phyloP scores from a whole-genome alignment of 2,888 invertebrate species.

The Pyrgus malvae region DNA sequence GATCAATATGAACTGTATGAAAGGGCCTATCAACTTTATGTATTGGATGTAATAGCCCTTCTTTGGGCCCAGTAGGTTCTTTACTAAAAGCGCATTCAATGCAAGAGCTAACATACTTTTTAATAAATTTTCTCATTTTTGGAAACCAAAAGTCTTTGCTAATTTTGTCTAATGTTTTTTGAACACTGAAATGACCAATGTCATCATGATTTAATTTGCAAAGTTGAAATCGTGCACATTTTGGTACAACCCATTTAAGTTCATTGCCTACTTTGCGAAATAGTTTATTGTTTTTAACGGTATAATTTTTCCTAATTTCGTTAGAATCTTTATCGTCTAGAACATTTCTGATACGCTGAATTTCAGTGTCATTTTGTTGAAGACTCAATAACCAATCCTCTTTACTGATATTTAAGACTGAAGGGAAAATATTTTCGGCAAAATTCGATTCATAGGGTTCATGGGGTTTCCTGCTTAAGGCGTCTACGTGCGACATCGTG shows the following conservation, averaged over 20 bases:
- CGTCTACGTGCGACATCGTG: conserved; percentile 1
- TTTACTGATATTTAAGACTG: not conserved
- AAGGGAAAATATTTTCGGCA: not conserved
- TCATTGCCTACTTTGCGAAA: conserved; percentile 14
- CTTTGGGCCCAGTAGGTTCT: conserved; percentile 1
- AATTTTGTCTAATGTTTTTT: conserved; percentile 10
- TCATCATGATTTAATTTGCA: conserved; percentile 36
- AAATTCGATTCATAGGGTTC: not conserved
- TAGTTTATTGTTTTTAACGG: conserved; percentile 27
- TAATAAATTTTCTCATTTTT: not conserved
- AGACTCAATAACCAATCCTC: conserved; percentile 33
- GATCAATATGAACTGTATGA: conserved; percentile 35
- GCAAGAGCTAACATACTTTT: not conserved
- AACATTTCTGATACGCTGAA: conserved; percentile 20
- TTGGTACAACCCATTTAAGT: conserved; percentile 31
- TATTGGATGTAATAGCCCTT: conserved; percentile 31
- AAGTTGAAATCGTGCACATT: conserved; percentile 35
- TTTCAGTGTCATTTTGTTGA: conserved; percentile 29
- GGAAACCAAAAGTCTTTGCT: conserved; percentile 7
- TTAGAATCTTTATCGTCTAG: conserved; percentile 37
- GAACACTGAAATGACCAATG: conserved; percentile 37
- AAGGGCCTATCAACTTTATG: conserved; percentile 31
- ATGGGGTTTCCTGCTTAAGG: not conserved
- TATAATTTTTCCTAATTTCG: conserved; percentile 29
- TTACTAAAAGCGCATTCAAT: conserved; percentile 1